Base-by-base conservation (phyloP, 2,888 invertebrate genomes). In the Cabera pusaria region DNA sequence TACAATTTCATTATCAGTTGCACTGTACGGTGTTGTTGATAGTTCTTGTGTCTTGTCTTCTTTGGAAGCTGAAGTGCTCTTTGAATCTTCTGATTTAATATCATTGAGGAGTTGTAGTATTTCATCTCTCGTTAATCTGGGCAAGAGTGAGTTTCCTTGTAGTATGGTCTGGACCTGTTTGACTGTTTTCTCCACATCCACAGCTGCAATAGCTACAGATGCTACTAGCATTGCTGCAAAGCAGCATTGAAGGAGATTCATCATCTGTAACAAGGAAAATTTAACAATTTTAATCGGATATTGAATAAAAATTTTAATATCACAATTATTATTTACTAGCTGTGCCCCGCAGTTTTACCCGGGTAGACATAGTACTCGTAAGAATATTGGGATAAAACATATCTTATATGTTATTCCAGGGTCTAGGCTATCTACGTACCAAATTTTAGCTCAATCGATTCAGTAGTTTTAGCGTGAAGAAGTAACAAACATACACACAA, bases 31-130 rank as follows among this genome's bases (percentile, higher is more conserved):
- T 2, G 58, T 59, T 0, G 61, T 61, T 6, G 58, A 49, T 17
- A 46, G 52, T 16, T 46, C 19, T 47, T 63, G 60, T 35, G 49
- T 61, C 1, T 55, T 59, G 6, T 53, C 50, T 49, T 72, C 69
- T 33, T 48, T 69, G 0, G 75, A 70, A n/a, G 57, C 40, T 2
- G 73, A 66, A 32, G 58, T 31, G n/a, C 47, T 70, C 41, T 73
- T 84, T 3, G 81, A 72, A 53, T 92, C 91, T 60, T 88, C 85
- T 38, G 85, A 79, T 41, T 90, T 90, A 29, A 94, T 92, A 51
- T 94, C 93, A 49, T 92, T 90, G 2, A 94, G 71, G 7, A 94
- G 86, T 46, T 91, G 90, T 11, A 94, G 70, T 43, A 94, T 94
- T 64, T 94, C 92, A 4, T 91, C 90, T 56, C 93, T 80, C 0